Conservation (phyloP, 1,140 invertebrate genomes). For the Matsumurasca onukii region DNA sequence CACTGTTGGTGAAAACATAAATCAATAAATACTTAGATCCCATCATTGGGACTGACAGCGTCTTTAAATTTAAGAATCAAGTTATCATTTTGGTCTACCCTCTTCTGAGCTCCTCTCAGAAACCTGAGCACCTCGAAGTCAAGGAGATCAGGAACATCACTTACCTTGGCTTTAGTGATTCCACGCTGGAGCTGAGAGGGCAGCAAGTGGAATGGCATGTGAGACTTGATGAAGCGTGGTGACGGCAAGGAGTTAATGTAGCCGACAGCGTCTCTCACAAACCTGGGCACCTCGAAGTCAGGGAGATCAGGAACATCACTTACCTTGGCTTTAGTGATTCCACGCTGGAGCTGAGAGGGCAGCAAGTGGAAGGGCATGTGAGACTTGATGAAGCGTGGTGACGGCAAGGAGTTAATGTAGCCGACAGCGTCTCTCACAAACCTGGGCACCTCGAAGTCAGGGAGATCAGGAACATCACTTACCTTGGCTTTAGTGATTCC, state of each 20-base stretch:
- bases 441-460: conserved; percentile 43
- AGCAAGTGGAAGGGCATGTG: conserved; percentile 58
- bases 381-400: conserved; percentile 64
- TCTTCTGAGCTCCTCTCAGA: too few relatives aligned
- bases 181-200: conserved; percentile 57
- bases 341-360: conserved; percentile 56
- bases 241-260: conserved; percentile 47
- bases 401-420: conserved; percentile 45
- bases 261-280: conserved; percentile 50
- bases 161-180: conserved; percentile 52
- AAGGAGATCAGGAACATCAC: too few relatives aligned
- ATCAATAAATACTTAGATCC: too few relatives aligned
- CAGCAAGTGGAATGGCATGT: conserved; percentile 55
- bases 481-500: conserved; percentile 52
- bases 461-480: too few relatives aligned
- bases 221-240: conserved; percentile 66
- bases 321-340: conserved; percentile 52
- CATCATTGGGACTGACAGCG: too few relatives aligned
- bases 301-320: too few relatives aligned
- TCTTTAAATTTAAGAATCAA: too few relatives aligned
- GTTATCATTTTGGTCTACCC: too few relatives aligned
- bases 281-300: conserved; percentile 44
- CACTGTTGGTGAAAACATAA: too few relatives aligned
- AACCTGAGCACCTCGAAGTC: too few relatives aligned
- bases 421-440: conserved; percentile 51